These are phyloP conservation scores for Drosophila athabasca DNA, from an alignment of 1,140 invertebrate species.

Conservation along the genomic window DNA sequence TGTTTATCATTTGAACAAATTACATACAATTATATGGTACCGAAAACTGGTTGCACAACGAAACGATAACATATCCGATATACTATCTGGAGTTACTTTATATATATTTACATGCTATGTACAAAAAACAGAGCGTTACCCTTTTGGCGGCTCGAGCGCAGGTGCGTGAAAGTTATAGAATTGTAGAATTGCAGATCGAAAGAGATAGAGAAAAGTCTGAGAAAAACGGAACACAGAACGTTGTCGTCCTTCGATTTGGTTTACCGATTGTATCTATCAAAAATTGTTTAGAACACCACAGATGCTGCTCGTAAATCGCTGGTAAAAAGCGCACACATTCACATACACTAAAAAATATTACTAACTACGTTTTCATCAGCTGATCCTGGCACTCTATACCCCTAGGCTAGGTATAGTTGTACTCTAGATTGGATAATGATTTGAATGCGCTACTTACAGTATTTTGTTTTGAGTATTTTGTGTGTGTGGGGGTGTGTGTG, in stretches of 20 bases:
- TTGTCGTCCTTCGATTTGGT: conserved; percentile 33
- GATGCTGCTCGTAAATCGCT: conserved; percentile 74
- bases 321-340: conserved; percentile 69
- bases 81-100: conserved; percentile 15
- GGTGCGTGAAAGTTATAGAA: conserved; percentile 42
- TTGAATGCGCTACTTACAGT: conserved; percentile 57
- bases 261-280: conserved; percentile 64
- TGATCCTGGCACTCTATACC: conserved; percentile 48
- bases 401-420: conserved; percentile 19
- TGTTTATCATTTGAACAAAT: conserved; percentile 79
- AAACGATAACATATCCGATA: conserved; percentile 40
- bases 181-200: conserved; percentile 10
- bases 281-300: conserved; percentile 73
- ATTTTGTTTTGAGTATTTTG: conserved; percentile 19
- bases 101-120: conserved; percentile 75
- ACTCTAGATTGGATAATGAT: conserved; percentile 39
- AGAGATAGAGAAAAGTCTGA: conserved; percentile 21
- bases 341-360: conserved; percentile 63
- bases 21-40: conserved; percentile 44
- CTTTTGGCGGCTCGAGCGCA: conserved; percentile 52
- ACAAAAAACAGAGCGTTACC: conserved; percentile 61
- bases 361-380: conserved; percentile 69
- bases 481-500: conserved; percentile 14
- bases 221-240: conserved; percentile 30
- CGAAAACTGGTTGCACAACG: conserved; percentile 41